These are phyloP conservation scores for Poecilia velifera DNA, from an alignment of 2,797 vertebrate species.

Conservation along the genomic window DNA sequence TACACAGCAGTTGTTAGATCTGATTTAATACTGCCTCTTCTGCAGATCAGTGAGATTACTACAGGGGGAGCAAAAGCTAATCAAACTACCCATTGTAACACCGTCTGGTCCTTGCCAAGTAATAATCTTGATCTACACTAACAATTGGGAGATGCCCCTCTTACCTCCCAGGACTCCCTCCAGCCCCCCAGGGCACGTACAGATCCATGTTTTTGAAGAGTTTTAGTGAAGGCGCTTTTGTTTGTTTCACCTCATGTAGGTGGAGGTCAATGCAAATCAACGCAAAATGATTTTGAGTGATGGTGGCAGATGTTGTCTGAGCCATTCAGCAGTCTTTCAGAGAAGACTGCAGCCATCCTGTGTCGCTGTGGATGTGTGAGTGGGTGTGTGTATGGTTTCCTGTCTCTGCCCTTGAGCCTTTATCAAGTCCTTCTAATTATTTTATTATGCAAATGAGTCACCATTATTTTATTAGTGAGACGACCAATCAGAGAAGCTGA, in stretches of 20 bases:
- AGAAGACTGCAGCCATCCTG: constrained; percentile 46
- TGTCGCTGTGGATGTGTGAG: constrained; percentile 46
- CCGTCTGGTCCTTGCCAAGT: constrained; percentile 30
- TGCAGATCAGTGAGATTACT: constrained; percentile 38
- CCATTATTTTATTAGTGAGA: constrained; percentile 86
- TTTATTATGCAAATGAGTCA: constrained; percentile 85
- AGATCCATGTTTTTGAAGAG: constrained; percentile 34
- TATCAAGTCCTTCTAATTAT: constrained; percentile 85
- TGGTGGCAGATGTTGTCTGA: constrained; percentile 74
- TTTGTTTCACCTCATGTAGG: constrained; percentile 39
- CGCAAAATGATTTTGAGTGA: constrained; percentile 65
- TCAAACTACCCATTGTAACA: constrained; percentile 52
- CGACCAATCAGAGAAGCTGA: constrained; percentile 82
- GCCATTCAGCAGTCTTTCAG: constrained; percentile 64
- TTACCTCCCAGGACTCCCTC: too few species aligned
- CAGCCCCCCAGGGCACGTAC: background rate
- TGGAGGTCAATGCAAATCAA: constrained; percentile 66
- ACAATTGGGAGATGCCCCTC: constrained; percentile 33
- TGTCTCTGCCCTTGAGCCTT: constrained; percentile 83
- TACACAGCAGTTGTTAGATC: constrained; percentile 36
- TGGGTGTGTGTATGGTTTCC: constrained; percentile 39
- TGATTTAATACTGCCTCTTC: constrained; percentile 50
- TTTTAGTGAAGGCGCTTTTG: constrained; percentile 40
- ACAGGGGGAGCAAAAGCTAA: constrained; percentile 34
- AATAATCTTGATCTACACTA: constrained; percentile 49